phyloP scores from a whole-genome alignment of 2,888 invertebrate species.

The Pandemis cinnamomeana region DNA sequence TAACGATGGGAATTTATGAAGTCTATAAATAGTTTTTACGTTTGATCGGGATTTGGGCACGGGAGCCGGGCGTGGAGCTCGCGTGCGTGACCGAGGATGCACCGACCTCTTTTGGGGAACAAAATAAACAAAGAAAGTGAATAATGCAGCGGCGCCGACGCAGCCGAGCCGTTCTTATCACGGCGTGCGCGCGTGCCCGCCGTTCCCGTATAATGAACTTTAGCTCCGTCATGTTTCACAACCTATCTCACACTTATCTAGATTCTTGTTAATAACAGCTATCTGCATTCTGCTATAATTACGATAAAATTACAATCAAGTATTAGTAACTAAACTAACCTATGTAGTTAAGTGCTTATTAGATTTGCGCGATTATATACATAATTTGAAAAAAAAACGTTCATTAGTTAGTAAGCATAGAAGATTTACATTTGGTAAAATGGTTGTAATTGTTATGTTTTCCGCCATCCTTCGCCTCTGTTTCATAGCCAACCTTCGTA shows the following conservation, averaged over 20 bases:
- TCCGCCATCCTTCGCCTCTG: background rate
- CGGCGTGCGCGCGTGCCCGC: constrained; percentile 16
- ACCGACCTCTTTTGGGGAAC: constrained; percentile 13
- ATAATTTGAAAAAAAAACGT: background rate
- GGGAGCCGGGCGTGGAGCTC: constrained; percentile 27
- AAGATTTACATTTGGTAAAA: background rate
- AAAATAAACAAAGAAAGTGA: constrained; percentile 33
- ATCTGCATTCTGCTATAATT: background rate
- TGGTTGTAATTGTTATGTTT: background rate
- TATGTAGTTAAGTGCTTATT: background rate
- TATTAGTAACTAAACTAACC: background rate
- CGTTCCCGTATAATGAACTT: constrained; percentile 29
- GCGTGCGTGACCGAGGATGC: constrained; percentile 19
- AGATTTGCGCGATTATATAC: background rate
- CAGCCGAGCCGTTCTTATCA: constrained; percentile 15
- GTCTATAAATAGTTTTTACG: constrained; percentile 40
- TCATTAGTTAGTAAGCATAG: too few relatives aligned
- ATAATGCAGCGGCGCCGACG: constrained; percentile 24
- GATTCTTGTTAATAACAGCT: background rate
- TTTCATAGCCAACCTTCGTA: background rate
- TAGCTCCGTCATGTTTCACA: constrained; percentile 5
- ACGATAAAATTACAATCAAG: constrained; percentile 3
- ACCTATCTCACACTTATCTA: constrained; percentile 10
- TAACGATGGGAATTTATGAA: constrained; percentile 38
- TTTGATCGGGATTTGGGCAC: constrained; percentile 41